Evolutionary conservation across 2,113 vertebrate species (phyloP).

Genomic region (Trogon surrucura): DNA sequence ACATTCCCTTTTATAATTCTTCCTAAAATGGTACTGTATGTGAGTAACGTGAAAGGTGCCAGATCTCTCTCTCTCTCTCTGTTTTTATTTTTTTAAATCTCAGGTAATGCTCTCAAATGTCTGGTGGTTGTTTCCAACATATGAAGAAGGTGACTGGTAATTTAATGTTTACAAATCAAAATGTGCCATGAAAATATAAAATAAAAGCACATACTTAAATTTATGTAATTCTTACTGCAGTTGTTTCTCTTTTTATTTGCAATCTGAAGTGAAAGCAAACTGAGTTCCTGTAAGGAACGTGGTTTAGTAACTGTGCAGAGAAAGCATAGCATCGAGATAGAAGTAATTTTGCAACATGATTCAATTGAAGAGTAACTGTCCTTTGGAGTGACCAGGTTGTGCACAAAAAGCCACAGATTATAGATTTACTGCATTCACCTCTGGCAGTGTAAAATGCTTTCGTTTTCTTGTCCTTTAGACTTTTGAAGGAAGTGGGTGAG

Average conservation of each 20-base stretch:
- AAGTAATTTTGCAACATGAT: not conserved
- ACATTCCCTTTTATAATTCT: constrained; percentile 64
- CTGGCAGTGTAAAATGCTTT: not conserved
- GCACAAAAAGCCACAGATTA: not conserved
- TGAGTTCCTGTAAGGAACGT: not conserved
- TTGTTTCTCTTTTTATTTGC: not conserved
- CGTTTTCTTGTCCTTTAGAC: not conserved
- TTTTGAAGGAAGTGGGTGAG: not conserved
- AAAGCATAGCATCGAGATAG: not conserved
- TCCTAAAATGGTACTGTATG: constrained; percentile 54
- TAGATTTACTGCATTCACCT: not conserved
- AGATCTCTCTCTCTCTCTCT: not conserved
- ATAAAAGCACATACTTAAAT: constrained; percentile 63
- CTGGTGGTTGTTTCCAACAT: constrained; percentile 44
- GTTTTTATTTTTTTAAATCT: not conserved
- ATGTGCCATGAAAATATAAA: constrained; percentile 43
- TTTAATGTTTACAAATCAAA: constrained; percentile 57
- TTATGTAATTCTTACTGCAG: not conserved
- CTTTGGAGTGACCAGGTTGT: not conserved
- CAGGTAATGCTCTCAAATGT: constrained; percentile 56
- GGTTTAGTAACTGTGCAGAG: not conserved
- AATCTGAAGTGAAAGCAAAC: not conserved
- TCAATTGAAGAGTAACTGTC: not conserved
- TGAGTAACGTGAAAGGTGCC: constrained; percentile 23
- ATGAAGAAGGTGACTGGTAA: constrained; percentile 8